Percentiles rank a stretch among this genome's conserved stretches.
These are phyloP conservation scores for Toxostoma redivivum DNA, from an alignment of 2,113 vertebrate species.

Conservation along the genomic window DNA sequence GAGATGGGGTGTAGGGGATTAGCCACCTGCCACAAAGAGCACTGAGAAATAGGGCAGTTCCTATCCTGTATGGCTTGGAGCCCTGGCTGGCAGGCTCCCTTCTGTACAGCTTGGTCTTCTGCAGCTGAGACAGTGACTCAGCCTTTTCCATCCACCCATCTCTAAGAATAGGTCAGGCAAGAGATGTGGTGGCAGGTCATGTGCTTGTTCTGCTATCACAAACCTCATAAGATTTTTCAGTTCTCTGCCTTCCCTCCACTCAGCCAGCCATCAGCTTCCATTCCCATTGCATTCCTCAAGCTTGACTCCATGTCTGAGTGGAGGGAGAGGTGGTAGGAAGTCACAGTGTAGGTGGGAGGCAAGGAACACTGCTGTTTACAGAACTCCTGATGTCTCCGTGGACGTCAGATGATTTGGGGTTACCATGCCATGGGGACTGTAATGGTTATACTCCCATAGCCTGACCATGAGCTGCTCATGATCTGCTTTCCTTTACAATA, in stretches of 20 bases:
- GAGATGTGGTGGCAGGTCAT: slow-evolving; percentile 29
- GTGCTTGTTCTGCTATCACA: slow-evolving; percentile 24
- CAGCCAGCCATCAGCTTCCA: not conserved
- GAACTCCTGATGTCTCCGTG: not conserved
- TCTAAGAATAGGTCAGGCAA: slow-evolving; percentile 46
- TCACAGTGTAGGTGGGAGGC: slow-evolving; percentile 35
- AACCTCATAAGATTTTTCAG: not conserved
- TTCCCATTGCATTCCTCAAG: slow-evolving; percentile 41
- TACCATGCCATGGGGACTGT: not conserved
- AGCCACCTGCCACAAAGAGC: slow-evolving; percentile 13
- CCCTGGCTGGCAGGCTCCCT: slow-evolving; percentile 18
- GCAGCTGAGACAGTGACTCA: slow-evolving; percentile 55
- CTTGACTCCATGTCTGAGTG: slow-evolving; percentile 28
- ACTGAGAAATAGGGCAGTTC: not conserved
- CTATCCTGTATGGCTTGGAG: slow-evolving; percentile 25
- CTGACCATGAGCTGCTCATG: not conserved
- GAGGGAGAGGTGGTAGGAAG: slow-evolving; percentile 6
- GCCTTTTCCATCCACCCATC: slow-evolving; percentile 49
- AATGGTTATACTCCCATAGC: not conserved
- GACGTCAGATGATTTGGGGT: slow-evolving; percentile 30
- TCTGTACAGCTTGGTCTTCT: slow-evolving; percentile 32
- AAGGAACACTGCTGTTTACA: slow-evolving; percentile 30
- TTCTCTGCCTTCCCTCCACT: not conserved
- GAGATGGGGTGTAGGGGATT: not conserved
- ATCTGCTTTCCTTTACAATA: slow-evolving; percentile 27